phyloP scores from a whole-genome alignment of 2,888 invertebrate genomes.

The Epistrophe grossulariae region DNA sequence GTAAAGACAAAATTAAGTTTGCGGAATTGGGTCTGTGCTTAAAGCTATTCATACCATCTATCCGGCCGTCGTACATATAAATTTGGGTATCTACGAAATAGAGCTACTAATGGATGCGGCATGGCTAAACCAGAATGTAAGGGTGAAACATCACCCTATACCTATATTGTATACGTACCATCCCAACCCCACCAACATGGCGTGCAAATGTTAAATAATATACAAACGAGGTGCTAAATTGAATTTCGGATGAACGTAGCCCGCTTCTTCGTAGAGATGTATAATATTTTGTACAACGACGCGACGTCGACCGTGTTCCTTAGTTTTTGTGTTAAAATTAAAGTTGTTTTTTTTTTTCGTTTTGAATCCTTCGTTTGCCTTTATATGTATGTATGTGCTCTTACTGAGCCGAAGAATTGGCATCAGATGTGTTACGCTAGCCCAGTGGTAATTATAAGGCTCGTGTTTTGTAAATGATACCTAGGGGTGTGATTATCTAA shows the following conservation, averaged over 20 bases:
- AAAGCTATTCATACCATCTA: slow-evolving; percentile 61
- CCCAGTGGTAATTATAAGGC: slow-evolving; percentile 69
- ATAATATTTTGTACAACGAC: slow-evolving; percentile 17
- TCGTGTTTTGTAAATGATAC: slow-evolving; percentile 71
- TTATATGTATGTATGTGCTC: neutral
- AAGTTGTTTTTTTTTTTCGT: slow-evolving; percentile 27
- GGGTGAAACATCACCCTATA: slow-evolving; percentile 22
- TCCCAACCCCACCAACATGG: slow-evolving; percentile 24
- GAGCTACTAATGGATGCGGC: slow-evolving; percentile 75
- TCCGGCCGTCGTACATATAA: slow-evolving; percentile 26
- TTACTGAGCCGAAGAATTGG: slow-evolving; percentile 24
- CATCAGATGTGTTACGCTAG: slow-evolving; percentile 60
- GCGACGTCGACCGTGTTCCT: slow-evolving; percentile 41
- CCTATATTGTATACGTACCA: too few species aligned
- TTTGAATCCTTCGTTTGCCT: neutral
- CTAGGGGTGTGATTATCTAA: slow-evolving; percentile 72
- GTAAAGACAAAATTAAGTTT: slow-evolving; percentile 75
- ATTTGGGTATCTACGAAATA: slow-evolving; percentile 46
- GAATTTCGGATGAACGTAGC: slow-evolving; percentile 62
- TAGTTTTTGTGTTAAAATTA: slow-evolving; percentile 53
- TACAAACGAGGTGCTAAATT: slow-evolving; percentile 76
- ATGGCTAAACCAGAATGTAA: slow-evolving; percentile 62
- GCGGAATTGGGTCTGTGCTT: slow-evolving; percentile 70
- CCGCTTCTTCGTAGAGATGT: slow-evolving; percentile 14
- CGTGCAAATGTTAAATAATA: slow-evolving; percentile 73